These are phyloP conservation scores for Myripristis murdjan DNA, from an alignment of 2,797 vertebrate species.

Conservation along the genomic window DNA sequence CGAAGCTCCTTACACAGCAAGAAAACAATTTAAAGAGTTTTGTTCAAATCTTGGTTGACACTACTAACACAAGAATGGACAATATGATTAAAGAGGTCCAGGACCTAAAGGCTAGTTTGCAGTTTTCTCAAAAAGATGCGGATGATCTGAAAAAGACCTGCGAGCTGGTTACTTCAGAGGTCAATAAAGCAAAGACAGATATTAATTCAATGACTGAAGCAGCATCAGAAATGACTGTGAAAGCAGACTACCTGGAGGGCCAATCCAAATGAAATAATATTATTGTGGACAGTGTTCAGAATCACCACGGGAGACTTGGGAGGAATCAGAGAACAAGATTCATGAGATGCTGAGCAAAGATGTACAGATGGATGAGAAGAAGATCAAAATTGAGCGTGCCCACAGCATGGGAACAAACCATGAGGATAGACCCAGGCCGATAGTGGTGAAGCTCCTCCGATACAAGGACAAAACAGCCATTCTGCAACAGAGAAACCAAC, in stretches of 20 bases:
- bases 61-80: not conserved
- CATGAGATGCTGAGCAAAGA: not conserved
- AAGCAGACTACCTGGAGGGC: not conserved
- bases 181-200: too few species aligned
- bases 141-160: not conserved
- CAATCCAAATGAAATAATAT: not conserved
- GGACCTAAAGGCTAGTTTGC: conserved; percentile 1
- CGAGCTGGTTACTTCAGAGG: not conserved
- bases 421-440: not conserved
- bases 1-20: not conserved
- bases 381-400: not conserved
- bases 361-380: not conserved
- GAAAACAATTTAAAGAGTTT: not conserved
- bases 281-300: not conserved
- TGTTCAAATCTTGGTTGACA: not conserved
- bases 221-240: not conserved
- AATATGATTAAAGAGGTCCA: not conserved
- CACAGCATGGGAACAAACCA: not conserved
- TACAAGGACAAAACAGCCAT: conserved; percentile 1
- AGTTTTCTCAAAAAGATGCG: conserved; percentile 1
- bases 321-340: not conserved
- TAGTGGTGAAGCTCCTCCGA: not conserved
- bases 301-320: not conserved
- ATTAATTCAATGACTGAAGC: not conserved
- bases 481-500: not conserved